Evolutionary conservation across 2,888 invertebrate genomes (phyloP), one percentile per base, ranked within the genome.

Genomic region (Notocelia uddmanniana): DNA sequence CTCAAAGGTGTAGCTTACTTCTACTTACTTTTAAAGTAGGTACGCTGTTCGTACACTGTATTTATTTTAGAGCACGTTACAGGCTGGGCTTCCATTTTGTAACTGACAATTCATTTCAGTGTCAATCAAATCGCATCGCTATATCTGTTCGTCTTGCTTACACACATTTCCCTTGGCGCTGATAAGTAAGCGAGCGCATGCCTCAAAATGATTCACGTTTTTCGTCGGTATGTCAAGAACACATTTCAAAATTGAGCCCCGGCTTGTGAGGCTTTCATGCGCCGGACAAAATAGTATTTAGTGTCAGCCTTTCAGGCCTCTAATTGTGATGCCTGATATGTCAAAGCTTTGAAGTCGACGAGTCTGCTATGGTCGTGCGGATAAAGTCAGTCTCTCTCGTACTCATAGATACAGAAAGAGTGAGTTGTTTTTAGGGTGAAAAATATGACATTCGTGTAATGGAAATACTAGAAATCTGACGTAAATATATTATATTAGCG

Each of bases 231-330:
- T 6, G n/a, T 45, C 45, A 8, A n/a, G 8, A 45, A 45, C 15
- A 15, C 3, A n/a, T 5, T 45, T 13, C 1, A 45, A 45, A 8
- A 15, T 41, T 41, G 15, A 5, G 5, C 15, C 41, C 15, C 13
- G 23, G 52, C 52, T 54, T 3, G 55, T 15, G n/a, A 13, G 13
- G 26, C 48, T 62, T 48, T 62, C 62, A 62, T 18, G 48, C 48
- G 26, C 63, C 63, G 50, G 31, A 63, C 63, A 37, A 18, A 59
- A 52, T 21, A 34, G 23, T 68, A 52, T 68, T 64, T 59, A 59
- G 59, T 37, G 59, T 37, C 68, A 37, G 21, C 50, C 59, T 68
- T 68, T 68, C 68, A 68, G 21, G 48, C 31, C 31, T 37, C 23
- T 59, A 57, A 59, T 59, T 59, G 31, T 59, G 68, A 55, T 55